Base-by-base conservation (phyloP, 2,888 invertebrate species). In the Nemotelus nigrinus region DNA sequence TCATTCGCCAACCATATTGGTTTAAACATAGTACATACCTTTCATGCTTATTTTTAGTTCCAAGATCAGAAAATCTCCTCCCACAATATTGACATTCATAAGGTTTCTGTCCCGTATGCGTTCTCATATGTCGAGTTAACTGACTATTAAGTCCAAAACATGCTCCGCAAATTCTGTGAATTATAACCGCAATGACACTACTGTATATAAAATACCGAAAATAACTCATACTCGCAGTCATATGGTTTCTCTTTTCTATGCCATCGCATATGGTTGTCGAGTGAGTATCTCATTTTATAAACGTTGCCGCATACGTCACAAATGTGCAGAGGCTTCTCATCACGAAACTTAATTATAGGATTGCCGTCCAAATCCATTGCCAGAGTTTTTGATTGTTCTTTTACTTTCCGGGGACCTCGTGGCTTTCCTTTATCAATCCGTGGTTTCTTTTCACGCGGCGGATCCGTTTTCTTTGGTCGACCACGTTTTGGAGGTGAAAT, bases 11-110 rank as follows among this genome's bases (percentile, higher is more conserved):
- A 53, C 10, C 53, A 53, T 53, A 53, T 53, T 6, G 10, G 10
- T 50, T 8, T 10, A 57, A 43, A 55, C 39, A 25, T 43, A 45
- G 43, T 50, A 44, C 76, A 25, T 80, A 87, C 86, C 87, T 83
- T 81, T 87, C 86, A 77, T 87, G 87, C 78, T 87, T 87, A 0
- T 85, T 84, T 60, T 85, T 82, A 4, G 87, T 85, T 2, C 87
- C 86, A 10, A 86, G 85, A 82, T 87, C 87, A 2, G 86, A 82
- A 76, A 87, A 87, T 44, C 81, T 83, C 2, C 87, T 82, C 44
- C 84, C 83, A 76, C 87, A 87, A 77, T 85, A 86, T 75, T 83
- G 82, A 53, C 87, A 87, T 45, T 78, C 82, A 70, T 86, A 87
- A 0, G 87, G 87, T 41, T 85, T 85, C 6, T 83, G 83, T 0